Percentiles rank a stretch among this genome's conserved stretches.
Evolutionary conservation across 2,113 vertebrate species (phyloP).

Genomic region (Petromus typicus): DNA sequence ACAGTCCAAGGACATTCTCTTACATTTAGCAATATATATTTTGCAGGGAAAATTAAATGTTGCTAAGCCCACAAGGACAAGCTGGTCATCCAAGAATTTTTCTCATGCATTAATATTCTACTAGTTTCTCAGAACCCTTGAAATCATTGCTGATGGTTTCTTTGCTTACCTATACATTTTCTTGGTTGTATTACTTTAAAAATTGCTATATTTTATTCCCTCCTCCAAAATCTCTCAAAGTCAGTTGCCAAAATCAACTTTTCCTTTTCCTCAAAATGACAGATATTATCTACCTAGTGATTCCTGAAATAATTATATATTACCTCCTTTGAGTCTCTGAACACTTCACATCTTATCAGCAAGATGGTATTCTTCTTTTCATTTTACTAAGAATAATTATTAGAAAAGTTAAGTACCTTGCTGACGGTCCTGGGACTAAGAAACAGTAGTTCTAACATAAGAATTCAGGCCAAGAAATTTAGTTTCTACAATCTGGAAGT

Average conservation of each 20-base stretch:
- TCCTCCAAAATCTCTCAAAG: background rate
- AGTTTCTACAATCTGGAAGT: background rate
- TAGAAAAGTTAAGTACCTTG: background rate
- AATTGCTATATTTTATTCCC: background rate
- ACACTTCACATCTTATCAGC: background rate
- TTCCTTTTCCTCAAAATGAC: conserved; percentile 30
- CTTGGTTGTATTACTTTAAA: conserved; percentile 23
- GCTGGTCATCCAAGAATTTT: background rate
- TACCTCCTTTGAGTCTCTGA: background rate
- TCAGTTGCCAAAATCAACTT: background rate
- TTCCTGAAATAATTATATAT: background rate
- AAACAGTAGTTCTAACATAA: background rate
- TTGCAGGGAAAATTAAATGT: conserved; percentile 52
- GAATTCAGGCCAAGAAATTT: background rate
- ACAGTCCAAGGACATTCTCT: background rate
- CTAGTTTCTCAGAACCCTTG: conserved; percentile 20
- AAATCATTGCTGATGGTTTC: conserved; percentile 51
- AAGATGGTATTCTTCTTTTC: background rate
- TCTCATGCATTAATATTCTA: background rate
- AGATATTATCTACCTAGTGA: background rate
- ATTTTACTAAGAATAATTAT: background rate
- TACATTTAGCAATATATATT: conserved; percentile 15
- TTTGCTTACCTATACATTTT: conserved; percentile 28
- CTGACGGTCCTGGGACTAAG: background rate
- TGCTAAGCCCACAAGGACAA: conserved; percentile 36